phyloP scores from a whole-genome alignment of 2,113 vertebrate species.

The Nesoenas mayeri region DNA sequence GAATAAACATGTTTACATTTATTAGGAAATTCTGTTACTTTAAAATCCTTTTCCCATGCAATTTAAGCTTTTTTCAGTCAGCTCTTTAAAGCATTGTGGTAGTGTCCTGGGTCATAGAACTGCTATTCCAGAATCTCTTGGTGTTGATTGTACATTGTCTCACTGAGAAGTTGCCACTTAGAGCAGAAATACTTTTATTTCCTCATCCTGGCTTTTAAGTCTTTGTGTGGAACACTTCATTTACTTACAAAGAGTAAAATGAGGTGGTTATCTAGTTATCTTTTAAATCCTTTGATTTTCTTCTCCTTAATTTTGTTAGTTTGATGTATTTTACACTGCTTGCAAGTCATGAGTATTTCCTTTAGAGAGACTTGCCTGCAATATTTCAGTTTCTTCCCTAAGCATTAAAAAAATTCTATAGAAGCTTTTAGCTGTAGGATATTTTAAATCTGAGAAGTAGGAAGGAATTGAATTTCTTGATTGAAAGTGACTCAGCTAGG shows the following conservation, averaged over 20 bases:
- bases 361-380: neutral
- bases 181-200: neutral
- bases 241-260: neutral
- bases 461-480: constrained; percentile 54
- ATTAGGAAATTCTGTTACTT: neutral
- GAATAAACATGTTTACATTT: neutral
- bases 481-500: constrained; percentile 51
- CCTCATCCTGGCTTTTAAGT: neutral
- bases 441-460: constrained; percentile 43
- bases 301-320: neutral
- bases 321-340: neutral
- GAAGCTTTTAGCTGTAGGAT: constrained; percentile 24
- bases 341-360: neutral
- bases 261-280: neutral
- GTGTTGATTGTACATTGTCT: neutral
- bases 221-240: neutral
- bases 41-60: neutral
- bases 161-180: neutral
- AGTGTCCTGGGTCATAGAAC: neutral
- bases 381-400: neutral
- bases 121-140: neutral
- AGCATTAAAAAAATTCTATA: neutral
- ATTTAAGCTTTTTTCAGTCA: neutral
- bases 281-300: neutral
- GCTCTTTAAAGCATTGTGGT: neutral